A percentile compares a stretch with the other conserved stretches of the same genome.
Evolutionary conservation across 2,888 invertebrate genomes (phyloP).

Genomic region (Argyra leucocephala): DNA sequence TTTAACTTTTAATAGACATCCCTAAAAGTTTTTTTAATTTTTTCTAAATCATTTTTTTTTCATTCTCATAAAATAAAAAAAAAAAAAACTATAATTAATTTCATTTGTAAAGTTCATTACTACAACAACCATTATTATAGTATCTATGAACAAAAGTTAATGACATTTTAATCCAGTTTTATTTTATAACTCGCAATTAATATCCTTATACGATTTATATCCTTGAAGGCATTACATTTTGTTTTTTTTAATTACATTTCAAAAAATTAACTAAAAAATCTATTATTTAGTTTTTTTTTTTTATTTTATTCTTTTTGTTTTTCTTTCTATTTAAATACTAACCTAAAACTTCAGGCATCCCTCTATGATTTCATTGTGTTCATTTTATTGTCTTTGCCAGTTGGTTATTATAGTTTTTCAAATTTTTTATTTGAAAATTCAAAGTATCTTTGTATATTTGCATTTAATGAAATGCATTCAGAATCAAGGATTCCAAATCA

Average conservation of each 20-base stretch:
- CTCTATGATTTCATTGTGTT: background rate
- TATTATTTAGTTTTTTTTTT: background rate
- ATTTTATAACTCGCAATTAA: no score
- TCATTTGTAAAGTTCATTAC: no score
- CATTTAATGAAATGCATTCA: background rate
- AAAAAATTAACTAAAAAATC: background rate
- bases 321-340: background rate
- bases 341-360: background rate
- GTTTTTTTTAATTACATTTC: background rate
- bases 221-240: background rate
- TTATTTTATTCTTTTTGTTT: background rate
- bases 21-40: no score
- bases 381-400: background rate
- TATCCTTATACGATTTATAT: no score
- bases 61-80: no score
- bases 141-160: no score
- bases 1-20: no score
- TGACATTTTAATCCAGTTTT: no score
- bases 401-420: no score
- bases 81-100: no score
- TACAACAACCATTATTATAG: no score
- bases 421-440: background rate
- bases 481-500: background rate
- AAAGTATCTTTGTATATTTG: background rate
- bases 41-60: no score